A percentile compares a stretch with the other conserved stretches of the same genome.
phyloP scores from a whole-genome alignment of 2,888 invertebrate genomes.

The Serripes groenlandicus region DNA sequence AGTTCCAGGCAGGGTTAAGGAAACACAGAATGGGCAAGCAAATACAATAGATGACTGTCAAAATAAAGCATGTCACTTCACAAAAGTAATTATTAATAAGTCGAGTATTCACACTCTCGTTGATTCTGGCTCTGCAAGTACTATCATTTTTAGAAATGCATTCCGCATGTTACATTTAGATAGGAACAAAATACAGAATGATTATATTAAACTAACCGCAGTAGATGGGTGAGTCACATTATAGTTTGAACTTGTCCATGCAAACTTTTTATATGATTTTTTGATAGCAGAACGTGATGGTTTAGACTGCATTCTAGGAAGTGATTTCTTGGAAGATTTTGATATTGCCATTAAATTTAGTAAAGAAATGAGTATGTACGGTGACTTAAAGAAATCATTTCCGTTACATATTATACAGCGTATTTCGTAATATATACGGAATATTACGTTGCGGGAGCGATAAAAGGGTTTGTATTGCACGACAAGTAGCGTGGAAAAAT shows the following conservation, averaged over 20 bases:
- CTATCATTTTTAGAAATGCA: background rate
- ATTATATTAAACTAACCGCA: conserved; percentile 5
- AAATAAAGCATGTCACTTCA: conserved; percentile 12
- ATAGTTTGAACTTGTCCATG: conserved; percentile 34
- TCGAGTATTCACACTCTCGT: background rate
- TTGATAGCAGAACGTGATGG: conserved; percentile 58
- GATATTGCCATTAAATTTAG: conserved; percentile 44
- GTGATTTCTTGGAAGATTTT: conserved; percentile 52
- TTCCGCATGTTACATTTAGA: background rate
- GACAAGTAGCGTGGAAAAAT: too few species aligned
- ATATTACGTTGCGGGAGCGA: too few species aligned
- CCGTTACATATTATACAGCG: too few species aligned
- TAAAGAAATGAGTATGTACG: too few species aligned
- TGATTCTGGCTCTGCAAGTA: conserved; percentile 3
- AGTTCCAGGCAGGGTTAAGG: too few species aligned
- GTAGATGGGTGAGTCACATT: conserved; percentile 31
- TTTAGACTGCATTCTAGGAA: conserved; percentile 45
- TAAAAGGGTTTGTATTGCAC: too few species aligned
- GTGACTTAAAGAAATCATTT: too few species aligned
- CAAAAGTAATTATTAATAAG: background rate
- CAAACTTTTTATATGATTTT: conserved; percentile 35
- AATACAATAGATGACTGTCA: too few species aligned
- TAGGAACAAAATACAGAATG: background rate
- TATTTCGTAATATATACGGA: too few species aligned
- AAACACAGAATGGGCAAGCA: too few species aligned